A percentile compares a stretch with the other conserved stretches of the same genome.
phyloP scores from a whole-genome alignment of 1,140 invertebrate genomes.

The Danaus melanippus region DNA sequence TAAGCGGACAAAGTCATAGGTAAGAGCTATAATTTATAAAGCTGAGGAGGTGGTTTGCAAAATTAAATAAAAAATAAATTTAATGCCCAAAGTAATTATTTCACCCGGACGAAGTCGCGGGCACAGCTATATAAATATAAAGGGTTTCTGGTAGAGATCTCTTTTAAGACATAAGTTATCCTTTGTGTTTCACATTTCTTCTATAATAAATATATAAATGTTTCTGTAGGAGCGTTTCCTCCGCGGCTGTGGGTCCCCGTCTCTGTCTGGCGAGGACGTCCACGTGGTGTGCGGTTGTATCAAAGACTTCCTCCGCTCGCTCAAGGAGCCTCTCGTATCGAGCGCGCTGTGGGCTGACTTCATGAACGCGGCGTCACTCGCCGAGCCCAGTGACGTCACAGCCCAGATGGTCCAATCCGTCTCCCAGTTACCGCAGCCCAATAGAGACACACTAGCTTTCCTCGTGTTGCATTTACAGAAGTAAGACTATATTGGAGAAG shows the following conservation, averaged over 20 bases:
- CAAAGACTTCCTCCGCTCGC: conserved; percentile 87
- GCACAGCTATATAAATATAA: too few relatives aligned
- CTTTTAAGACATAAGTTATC: too few relatives aligned
- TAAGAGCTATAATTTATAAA: too few relatives aligned
- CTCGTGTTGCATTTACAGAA: conserved; percentile 81
- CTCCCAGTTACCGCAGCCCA: conserved; percentile 83
- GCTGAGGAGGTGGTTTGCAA: too few relatives aligned
- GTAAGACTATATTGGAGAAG: conserved; percentile 5
- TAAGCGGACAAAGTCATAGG: too few relatives aligned
- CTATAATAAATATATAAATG: neutral
- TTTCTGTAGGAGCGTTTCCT: conserved; percentile 57
- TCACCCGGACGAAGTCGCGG: too few relatives aligned
- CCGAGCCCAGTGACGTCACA: conserved; percentile 51
- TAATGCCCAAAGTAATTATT: too few relatives aligned
- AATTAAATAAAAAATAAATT: too few relatives aligned
- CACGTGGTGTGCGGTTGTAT: conserved; percentile 66
- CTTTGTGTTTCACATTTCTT: too few relatives aligned
- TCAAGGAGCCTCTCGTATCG: conserved; percentile 89
- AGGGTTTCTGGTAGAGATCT: too few relatives aligned
- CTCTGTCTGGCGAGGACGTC: conserved; percentile 51
- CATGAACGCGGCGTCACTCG: conserved; percentile 62
- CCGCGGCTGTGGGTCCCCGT: conserved; percentile 59
- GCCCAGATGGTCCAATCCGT: conserved; percentile 78
- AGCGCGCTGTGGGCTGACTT: conserved; percentile 79
- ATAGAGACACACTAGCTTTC: conserved; percentile 88